These are phyloP conservation scores for Equus przewalskii DNA, from an alignment of 2,113 vertebrate species.

Conservation along the genomic window DNA sequence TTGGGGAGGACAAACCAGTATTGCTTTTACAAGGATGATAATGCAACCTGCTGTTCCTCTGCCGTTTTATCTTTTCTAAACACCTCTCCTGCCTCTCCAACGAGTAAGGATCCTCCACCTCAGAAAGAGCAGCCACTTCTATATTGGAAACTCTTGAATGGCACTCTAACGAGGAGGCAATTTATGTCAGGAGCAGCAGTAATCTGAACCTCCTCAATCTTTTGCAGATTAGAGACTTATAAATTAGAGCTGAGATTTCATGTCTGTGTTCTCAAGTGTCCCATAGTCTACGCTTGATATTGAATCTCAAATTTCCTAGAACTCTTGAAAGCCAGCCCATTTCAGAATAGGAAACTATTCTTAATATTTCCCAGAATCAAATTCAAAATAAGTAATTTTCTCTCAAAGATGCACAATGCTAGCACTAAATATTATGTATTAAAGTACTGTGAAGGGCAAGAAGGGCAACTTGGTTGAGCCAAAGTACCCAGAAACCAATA, in stretches of 20 bases:
- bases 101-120: not conserved
- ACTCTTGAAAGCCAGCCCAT: conserved; percentile 42
- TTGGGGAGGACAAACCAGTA: not conserved
- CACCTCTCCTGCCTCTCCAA: conserved; percentile 39
- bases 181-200: conserved; percentile 53
- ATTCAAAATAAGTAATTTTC: conserved; percentile 43
- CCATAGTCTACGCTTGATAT: not conserved
- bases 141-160: conserved; percentile 24
- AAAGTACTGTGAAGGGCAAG: conserved; percentile 1
- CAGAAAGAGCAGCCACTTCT: conserved; percentile 52
- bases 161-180: conserved; percentile 54
- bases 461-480: not conserved
- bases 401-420: conserved; percentile 39
- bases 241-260: conserved; percentile 57
- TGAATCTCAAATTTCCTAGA: conserved; percentile 40
- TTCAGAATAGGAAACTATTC: conserved; percentile 54
- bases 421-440: not conserved
- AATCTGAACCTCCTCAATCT: conserved; percentile 62
- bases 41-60: not conserved
- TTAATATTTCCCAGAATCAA: conserved; percentile 40
- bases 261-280: conserved; percentile 24
- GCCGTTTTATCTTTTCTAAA: not conserved
- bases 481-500: not conserved
- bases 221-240: conserved; percentile 18
- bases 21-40: not conserved